Percentiles rank a stretch among this genome's conserved stretches.
Conservation (phyloP, 2,888 invertebrate genomes). For the Heliconius erato region DNA sequence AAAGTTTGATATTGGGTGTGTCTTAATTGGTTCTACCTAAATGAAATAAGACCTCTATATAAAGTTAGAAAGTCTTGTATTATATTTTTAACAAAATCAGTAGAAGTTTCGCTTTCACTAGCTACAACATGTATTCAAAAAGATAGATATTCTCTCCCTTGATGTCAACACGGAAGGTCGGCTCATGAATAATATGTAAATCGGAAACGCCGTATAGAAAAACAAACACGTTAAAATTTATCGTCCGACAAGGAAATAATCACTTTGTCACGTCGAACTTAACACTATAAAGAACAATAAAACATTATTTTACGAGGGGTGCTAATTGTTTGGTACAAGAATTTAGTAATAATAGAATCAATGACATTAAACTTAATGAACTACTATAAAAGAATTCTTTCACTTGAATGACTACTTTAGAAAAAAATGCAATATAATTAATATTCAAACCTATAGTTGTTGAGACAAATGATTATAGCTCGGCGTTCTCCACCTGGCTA, state of each 20-base stretch:
- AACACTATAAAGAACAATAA: background rate
- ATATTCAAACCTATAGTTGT: slow-evolving; percentile 3
- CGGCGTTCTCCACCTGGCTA: slow-evolving; percentile 17
- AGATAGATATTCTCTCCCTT: slow-evolving; percentile 45
- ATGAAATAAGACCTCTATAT: background rate
- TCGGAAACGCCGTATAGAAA: slow-evolving; percentile 36
- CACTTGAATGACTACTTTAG: background rate
- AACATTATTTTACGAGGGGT: slow-evolving; percentile 7
- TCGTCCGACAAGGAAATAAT: slow-evolving; percentile 38
- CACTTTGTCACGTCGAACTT: slow-evolving; percentile 1
- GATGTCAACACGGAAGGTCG: slow-evolving; percentile 47
- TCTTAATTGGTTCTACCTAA: too few relatives aligned
- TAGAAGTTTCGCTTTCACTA: slow-evolving; percentile 59
- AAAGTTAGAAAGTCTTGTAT: background rate
- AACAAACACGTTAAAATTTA: slow-evolving; percentile 45
- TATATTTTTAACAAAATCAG: slow-evolving; percentile 5
- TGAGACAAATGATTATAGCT: slow-evolving; percentile 4
- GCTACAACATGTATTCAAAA: slow-evolving; percentile 58
- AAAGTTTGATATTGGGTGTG: too few relatives aligned
- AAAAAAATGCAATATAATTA: background rate
- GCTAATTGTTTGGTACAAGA: slow-evolving; percentile 1
- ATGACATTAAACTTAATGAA: slow-evolving; percentile 1
- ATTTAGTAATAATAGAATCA: slow-evolving; percentile 3
- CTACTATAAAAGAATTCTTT: background rate
- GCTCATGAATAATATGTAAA: slow-evolving; percentile 50